A percentile compares a stretch with the other conserved stretches of the same genome.
Evolutionary conservation across 2,797 vertebrate species (phyloP).

Genomic region (Erithacus rubecula): DNA sequence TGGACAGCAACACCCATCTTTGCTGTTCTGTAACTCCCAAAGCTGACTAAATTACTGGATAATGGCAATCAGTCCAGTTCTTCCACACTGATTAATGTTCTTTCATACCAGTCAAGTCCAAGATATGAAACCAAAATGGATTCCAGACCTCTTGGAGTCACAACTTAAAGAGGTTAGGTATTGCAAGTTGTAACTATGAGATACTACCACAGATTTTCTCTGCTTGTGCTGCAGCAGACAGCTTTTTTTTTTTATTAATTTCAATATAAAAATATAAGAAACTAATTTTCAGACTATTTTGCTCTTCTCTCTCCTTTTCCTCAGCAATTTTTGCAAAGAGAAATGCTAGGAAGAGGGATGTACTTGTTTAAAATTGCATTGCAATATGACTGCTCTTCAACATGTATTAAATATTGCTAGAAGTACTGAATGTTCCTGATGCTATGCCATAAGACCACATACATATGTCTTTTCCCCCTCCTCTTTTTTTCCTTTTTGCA

Average conservation of each 20-base stretch:
- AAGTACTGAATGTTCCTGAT: neutral
- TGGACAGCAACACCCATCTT: neutral
- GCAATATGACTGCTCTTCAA: neutral
- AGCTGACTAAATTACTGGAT: neutral
- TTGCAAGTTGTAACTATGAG: neutral
- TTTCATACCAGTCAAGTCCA: neutral
- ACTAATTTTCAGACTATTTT: neutral
- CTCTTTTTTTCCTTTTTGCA: neutral
- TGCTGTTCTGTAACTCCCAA: neutral
- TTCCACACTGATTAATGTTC: neutral
- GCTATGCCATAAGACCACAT: neutral
- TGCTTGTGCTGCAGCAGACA: neutral
- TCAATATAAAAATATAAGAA: neutral
- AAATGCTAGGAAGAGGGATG: neutral
- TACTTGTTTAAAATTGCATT: neutral
- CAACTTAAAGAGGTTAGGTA: neutral
- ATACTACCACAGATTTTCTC: neutral
- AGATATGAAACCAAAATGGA: neutral
- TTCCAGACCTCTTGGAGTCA: neutral
- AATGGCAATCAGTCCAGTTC: neutral
- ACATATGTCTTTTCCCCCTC: neutral
- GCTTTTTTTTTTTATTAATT: neutral
- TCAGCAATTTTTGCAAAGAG: neutral
- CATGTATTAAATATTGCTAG: neutral
- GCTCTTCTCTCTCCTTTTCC: neutral